Evolutionary conservation across 2,888 invertebrate species (phyloP), one percentile per base, ranked within the genome.

Genomic region (Lasioglossum pauxillum): DNA sequence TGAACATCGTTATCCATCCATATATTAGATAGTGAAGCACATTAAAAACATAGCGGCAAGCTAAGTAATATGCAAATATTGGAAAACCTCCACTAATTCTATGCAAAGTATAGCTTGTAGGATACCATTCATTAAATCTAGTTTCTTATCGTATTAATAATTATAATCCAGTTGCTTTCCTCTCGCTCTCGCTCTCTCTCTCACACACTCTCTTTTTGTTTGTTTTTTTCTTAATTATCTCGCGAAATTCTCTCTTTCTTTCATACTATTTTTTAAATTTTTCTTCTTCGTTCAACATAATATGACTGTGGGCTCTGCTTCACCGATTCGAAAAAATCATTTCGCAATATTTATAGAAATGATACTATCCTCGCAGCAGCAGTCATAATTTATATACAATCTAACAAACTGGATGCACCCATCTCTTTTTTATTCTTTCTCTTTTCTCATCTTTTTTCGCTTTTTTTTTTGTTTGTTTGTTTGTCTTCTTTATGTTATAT

Each of bases 91-190:
- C 97, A 97, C 97, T 97, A 97, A 97, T 97, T 97, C 97, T 97
- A 98, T 98, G 98, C 98, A 98, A 98, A 98, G 98, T 98, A 98
- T 98, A 98, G 98, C 97, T 97, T 97, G 97, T 97, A 97, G 83
- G 88, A 89, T 91, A 91, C 79, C 91, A 91, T 89, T 88, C 91
- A 77, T 88, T 91, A 91, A 84, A 85, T 83, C 87, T 91, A 91
- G 49, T 64, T 44, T 83, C 85, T 91, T 90, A 91, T 78, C 60
- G 49, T 86, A 86, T 78, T 46, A 60, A 75, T 82, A 78, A 80
- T 80, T 73, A 80, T 86, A 86, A 80, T 83, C 64, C 83, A 80
- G 49, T 57, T 83, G 75, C 60, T 53, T 60, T 60, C 10, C 49
- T 60, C 14, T 31, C 60, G 5, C 27, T 5, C 60, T 14, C 27